Evolutionary conservation across 1,140 invertebrate species (phyloP), one percentile per base, ranked within the genome.

Genomic region (Meloidogyne floridensis): DNA sequence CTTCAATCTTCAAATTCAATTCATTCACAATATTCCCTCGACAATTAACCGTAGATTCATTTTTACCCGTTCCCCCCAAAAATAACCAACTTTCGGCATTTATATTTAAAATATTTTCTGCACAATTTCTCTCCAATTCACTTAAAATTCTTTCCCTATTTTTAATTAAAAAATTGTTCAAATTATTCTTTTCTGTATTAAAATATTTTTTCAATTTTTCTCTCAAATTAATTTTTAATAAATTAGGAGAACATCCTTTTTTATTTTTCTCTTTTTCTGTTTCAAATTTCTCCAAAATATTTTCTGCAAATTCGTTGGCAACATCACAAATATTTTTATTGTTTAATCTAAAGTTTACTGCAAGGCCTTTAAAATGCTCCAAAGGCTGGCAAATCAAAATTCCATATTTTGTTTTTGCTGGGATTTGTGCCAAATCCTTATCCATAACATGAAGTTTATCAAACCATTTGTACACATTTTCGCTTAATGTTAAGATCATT

Each of bases 151-250:
- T 65, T 65, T 18, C 59, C 7, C n/a, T 65, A 65, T 65, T 65
- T 65, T 65, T n/a, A 65, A n/a, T n/a, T n/a, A 65, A 65, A 65
- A 65, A 65, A 7, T 65, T 15, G 7, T 65, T 65, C 7, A 65
- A n/a, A n/a, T 65, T 65, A 65, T n/a, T 65, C n/a, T 65, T 65
- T 65, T n/a, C 59, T 65, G n/a, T 65, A 65, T n/a, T 65, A 65
- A 65, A 65, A 65, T 65, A 65, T 65, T 65, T 65, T n/a, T 65
- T 65, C 7, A 65, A 65, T 65, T 65, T 65, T 65, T 65, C 59
- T 65, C n/a, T 65, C 6, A 65, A 65, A 65, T n/a, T 65, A n/a
- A 6, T n/a, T n/a, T 65, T 65, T 4, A n/a, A 65, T 65, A 65
- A 65, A 65, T 65, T 65, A 65, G n/a, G n/a, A n/a, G 4, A 6